Evolutionary conservation across 1,140 invertebrate species (phyloP).

Genomic region (Plodia interpunctella): DNA sequence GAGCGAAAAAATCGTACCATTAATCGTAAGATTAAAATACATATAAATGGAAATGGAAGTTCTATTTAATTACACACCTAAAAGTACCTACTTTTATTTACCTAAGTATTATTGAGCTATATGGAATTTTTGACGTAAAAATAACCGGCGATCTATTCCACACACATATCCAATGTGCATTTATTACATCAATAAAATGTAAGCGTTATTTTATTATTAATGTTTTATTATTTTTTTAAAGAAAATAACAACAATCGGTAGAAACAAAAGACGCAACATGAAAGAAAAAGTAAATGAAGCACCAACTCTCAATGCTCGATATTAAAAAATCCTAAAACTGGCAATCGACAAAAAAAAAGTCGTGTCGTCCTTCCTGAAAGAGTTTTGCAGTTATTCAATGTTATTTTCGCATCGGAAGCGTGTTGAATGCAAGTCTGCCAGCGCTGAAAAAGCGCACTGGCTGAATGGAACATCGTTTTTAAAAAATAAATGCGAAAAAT

Average conservation of each 20-base stretch:
- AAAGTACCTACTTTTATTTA: too few species aligned
- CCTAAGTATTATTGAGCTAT: too few species aligned
- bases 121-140: too few species aligned
- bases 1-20: too few species aligned
- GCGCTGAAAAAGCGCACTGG: constrained; percentile 8
- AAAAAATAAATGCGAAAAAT: constrained; percentile 4
- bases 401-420: constrained; percentile 2
- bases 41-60: too few species aligned
- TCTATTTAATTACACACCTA: too few species aligned
- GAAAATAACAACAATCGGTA: background rate
- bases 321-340: background rate
- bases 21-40: too few species aligned
- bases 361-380: constrained; percentile 4
- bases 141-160: too few species aligned
- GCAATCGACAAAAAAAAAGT: background rate
- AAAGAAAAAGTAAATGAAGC: background rate
- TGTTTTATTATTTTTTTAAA: too few species aligned
- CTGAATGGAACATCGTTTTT: constrained; percentile 7
- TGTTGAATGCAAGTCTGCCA: constrained; percentile 11
- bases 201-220: too few species aligned
- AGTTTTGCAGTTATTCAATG: constrained; percentile 6
- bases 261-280: background rate
- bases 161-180: too few species aligned
- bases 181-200: too few species aligned
- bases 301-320: background rate